Evolutionary conservation across 2,113 vertebrate species (phyloP), one percentile per base, ranked within the genome.

Genomic region (Pseudopipra pipra): DNA sequence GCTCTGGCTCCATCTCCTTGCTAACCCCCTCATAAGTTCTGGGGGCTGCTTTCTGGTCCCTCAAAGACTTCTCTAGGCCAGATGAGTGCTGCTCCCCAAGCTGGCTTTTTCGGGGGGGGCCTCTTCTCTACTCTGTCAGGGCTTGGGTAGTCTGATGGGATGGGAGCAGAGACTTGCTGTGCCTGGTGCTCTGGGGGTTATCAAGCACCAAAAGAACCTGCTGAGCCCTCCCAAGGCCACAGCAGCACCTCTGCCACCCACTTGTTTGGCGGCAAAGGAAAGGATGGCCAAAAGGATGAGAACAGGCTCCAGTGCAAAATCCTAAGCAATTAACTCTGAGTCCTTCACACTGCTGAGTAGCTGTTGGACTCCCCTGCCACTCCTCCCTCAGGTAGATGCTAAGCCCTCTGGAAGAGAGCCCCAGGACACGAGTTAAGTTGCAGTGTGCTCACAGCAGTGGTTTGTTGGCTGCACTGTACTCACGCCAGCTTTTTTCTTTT

Each of bases 1-100:
- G 8, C 30, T 76, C 54, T 33, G 51, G 22, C 70, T 79, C 44
- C 20, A 6, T 15, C 44, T n/a, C 54, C 37, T 72, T 4, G 0
- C 20, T 31, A 5, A 39, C 3, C 3, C 14, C 8, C 9, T n/a
- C 2, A 0, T 0, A 12, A n/a, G 5, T 52, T 37, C n/a, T 31
- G 70, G n/a, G 63, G 4, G 4, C 46, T 62, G 24, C 71, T 43
- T 0, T 7, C 28, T 28, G n/a, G 8, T 28, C 12, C 33, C 24
- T 18, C 61, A 17, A 11, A 78, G 11, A 18, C 11, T 44, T 2
- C 46, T 73, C 14, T 25, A 15, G 44, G 28, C 12, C 17, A 33
- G 55, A 8, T 10, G 9, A 25, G 8, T 21, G 61, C 47, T 3
- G 3, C 13, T 22, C 41, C 31, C 20, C 27, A 12, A 1, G 22